Conservation (phyloP, 1,140 invertebrate species). For the Musca domestica region DNA sequence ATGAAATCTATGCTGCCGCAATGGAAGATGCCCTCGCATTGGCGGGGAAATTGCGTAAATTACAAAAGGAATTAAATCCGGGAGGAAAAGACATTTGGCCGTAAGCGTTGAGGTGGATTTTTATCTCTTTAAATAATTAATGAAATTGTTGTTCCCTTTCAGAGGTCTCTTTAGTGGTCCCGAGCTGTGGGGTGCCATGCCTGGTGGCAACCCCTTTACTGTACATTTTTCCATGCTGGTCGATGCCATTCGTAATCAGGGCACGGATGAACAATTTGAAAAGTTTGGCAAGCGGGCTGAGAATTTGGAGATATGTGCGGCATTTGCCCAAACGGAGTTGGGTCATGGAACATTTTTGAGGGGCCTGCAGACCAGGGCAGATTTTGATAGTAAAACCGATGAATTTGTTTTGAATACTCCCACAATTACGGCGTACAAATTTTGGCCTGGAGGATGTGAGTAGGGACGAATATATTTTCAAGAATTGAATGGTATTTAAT, state of each 20-base stretch:
- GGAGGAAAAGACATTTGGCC: slow-evolving; percentile 67
- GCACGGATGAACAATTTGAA: slow-evolving; percentile 78
- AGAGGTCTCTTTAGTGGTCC: slow-evolving; percentile 32
- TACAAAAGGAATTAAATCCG: slow-evolving; percentile 66
- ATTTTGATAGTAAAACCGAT: slow-evolving; percentile 78
- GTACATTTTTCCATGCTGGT: slow-evolving; percentile 92
- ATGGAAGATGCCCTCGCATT: slow-evolving; percentile 69
- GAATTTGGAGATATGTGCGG: slow-evolving; percentile 79
- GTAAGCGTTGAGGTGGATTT: slow-evolving; percentile 44
- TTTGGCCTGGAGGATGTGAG: slow-evolving; percentile 91
- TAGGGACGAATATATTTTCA: slow-evolving; percentile 55
- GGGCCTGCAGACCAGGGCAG: slow-evolving; percentile 88
- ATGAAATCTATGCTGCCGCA: slow-evolving; percentile 36
- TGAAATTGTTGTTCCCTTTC: not conserved
- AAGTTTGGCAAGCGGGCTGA: slow-evolving; percentile 74
- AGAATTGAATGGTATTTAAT: too few species aligned
- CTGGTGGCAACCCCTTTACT: slow-evolving; percentile 77
- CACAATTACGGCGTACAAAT: slow-evolving; percentile 86
- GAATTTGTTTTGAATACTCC: slow-evolving; percentile 90
- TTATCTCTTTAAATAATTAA: not conserved
- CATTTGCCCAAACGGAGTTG: slow-evolving; percentile 93
- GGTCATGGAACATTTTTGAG: slow-evolving; percentile 92
- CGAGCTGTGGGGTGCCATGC: slow-evolving; percentile 52
- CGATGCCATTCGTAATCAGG: slow-evolving; percentile 81
- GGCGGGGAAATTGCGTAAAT: slow-evolving; percentile 68